Percentiles rank a stretch among this genome's conserved stretches.
These are phyloP conservation scores for Orthosia incerta DNA, from an alignment of 2,888 invertebrate genomes.

Conservation along the genomic window DNA sequence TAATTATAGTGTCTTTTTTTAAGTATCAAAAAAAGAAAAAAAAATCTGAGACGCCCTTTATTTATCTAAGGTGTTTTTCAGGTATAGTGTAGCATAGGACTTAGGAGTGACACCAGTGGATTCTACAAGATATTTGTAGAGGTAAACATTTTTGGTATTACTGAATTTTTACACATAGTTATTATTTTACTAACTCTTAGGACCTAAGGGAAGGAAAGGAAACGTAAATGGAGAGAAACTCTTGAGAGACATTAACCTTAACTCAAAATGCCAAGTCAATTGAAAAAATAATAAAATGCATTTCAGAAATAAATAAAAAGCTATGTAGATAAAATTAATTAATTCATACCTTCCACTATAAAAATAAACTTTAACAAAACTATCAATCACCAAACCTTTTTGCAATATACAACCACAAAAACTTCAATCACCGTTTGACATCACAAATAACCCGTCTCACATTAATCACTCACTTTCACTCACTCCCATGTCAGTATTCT, in stretches of 20 bases:
- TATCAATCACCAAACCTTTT: slow-evolving; percentile 12
- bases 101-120: not conserved
- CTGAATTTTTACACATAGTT: no score
- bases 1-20: no score
- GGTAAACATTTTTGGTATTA: no score
- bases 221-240: not conserved
- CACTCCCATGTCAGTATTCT: slow-evolving; percentile 48
- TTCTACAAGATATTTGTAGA: no score
- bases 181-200: no score
- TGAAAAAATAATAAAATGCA: not conserved
- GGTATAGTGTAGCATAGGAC: no score
- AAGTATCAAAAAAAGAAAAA: no score
- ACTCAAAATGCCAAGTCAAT: not conserved
- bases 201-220: not conserved
- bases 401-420: not conserved
- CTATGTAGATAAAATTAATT: not conserved
- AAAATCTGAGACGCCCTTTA: no score
- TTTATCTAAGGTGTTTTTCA: not conserved
- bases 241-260: not conserved
- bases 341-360: not conserved
- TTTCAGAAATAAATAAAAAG: not conserved
- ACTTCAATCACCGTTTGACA: slow-evolving; percentile 14
- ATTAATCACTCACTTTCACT: slow-evolving; percentile 46
- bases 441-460: not conserved
- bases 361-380: slow-evolving; percentile 1